Evolutionary conservation across 1,140 invertebrate species (phyloP).

Genomic region (Xylocopa sonorina): DNA sequence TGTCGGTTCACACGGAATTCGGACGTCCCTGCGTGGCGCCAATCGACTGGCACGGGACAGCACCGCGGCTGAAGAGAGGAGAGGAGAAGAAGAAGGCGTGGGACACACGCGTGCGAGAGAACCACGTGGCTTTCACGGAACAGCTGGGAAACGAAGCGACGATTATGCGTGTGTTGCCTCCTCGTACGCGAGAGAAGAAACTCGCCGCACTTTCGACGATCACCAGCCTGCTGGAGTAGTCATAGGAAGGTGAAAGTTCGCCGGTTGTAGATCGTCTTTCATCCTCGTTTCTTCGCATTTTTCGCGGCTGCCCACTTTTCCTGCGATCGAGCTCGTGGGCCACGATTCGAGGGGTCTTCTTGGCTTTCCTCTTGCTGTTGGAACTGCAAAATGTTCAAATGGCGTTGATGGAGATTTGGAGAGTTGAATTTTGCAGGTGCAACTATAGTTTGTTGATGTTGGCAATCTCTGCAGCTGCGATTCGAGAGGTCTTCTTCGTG

Average conservation of each 20-base stretch:
- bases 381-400: no score
- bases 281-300: neutral
- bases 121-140: constrained; percentile 70
- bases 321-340: neutral
- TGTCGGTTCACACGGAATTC: constrained; percentile 57
- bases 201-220: constrained; percentile 65
- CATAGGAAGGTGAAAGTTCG: constrained; percentile 73
- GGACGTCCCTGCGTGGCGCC: constrained; percentile 28
- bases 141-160: constrained; percentile 70
- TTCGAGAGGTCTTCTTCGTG: neutral
- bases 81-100: constrained; percentile 6
- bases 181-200: constrained; percentile 61
- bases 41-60: constrained; percentile 2
- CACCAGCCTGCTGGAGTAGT: constrained; percentile 21
- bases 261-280: constrained; percentile 6
- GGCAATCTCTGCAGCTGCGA: no score
- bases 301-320: constrained; percentile 10
- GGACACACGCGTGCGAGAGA: neutral
- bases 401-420: no score
- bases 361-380: neutral
- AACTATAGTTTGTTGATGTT: no score
- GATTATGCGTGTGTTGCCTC: constrained; percentile 39
- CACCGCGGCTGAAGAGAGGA: neutral
- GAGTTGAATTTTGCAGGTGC: no score
- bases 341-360: neutral